phyloP scores from a whole-genome alignment of 1,140 invertebrate species.

The Drosophila yakuba region DNA sequence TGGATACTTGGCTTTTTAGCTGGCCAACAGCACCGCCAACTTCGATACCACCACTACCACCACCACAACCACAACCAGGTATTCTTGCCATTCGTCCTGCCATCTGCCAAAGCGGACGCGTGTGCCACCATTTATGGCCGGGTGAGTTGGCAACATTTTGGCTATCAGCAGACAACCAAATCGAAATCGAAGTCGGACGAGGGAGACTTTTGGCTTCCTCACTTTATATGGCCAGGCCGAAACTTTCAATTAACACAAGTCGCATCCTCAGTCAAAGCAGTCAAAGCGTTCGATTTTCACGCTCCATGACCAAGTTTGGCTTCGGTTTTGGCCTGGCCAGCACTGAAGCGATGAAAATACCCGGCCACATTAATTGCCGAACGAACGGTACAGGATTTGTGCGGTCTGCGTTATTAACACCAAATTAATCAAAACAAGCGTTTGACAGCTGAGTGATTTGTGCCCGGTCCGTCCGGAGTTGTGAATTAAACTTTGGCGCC shows the following conservation, averaged over 20 bases:
- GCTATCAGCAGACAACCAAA: slow-evolving; percentile 73
- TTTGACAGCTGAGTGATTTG: slow-evolving; percentile 80
- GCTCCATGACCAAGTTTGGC: slow-evolving; percentile 70
- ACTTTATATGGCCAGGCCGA: slow-evolving; percentile 71
- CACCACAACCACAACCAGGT: neutral
- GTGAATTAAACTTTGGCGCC: slow-evolving; percentile 67
- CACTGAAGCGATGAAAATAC: slow-evolving; percentile 5
- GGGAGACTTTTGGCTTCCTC: slow-evolving; percentile 54
- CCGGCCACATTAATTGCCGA: slow-evolving; percentile 63
- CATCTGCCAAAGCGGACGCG: slow-evolving; percentile 59
- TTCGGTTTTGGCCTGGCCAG: slow-evolving; percentile 7
- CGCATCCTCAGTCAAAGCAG: slow-evolving; percentile 69
- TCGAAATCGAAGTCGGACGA: slow-evolving; percentile 62
- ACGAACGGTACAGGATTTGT: slow-evolving; percentile 67
- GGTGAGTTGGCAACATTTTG: slow-evolving; percentile 62
- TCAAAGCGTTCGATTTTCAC: slow-evolving; percentile 60
- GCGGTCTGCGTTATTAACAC: slow-evolving; percentile 69
- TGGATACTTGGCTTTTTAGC: slow-evolving; percentile 7
- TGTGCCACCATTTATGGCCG: slow-evolving; percentile 72
- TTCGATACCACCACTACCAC: neutral
- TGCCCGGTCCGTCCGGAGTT: slow-evolving; percentile 39
- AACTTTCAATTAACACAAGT: slow-evolving; percentile 81
- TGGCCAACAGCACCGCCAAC: neutral
- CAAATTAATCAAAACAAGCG: slow-evolving; percentile 79
- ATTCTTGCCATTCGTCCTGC: slow-evolving; percentile 39